Evolutionary conservation across 1,140 invertebrate species (phyloP).

Genomic region (Druon quercuslanigerum): DNA sequence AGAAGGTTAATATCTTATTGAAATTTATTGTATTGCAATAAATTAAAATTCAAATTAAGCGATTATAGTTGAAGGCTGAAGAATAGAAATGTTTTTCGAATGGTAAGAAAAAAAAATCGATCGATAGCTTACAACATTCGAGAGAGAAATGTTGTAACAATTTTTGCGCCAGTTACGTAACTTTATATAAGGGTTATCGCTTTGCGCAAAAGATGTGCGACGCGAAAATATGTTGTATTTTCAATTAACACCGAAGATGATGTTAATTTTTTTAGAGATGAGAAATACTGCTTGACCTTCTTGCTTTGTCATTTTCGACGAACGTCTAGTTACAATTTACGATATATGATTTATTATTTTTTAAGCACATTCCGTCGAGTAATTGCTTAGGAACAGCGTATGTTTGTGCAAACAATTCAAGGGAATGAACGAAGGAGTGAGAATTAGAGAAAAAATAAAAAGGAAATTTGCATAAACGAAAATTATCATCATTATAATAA

Average conservation of each 20-base stretch:
- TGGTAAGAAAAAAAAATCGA: no score
- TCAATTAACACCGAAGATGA: constrained; percentile 3
- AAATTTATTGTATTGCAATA: no score
- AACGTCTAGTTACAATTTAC: constrained; percentile 14
- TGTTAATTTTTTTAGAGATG: constrained; percentile 40
- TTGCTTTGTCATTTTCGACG: constrained; percentile 21
- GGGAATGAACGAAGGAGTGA: constrained; percentile 22
- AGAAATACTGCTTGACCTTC: constrained; percentile 13
- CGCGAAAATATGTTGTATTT: neutral
- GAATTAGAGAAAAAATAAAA: neutral
- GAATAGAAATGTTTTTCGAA: no score
- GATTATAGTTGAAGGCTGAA: no score
- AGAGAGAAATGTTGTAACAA: neutral
- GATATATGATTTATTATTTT: constrained; percentile 24
- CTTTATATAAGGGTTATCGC: constrained; percentile 20
- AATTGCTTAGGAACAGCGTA: constrained; percentile 11
- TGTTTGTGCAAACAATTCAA: constrained; percentile 1
- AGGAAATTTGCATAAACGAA: constrained; percentile 6
- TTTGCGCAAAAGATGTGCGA: neutral
- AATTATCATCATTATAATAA: constrained; percentile 16
- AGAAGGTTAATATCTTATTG: no score
- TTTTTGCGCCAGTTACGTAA: constrained; percentile 9
- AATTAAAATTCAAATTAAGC: no score
- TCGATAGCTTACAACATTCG: neutral
- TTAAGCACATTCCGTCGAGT: constrained; percentile 38